Conservation (phyloP, 2,113 vertebrate genomes). For the Caranx melampygus region DNA sequence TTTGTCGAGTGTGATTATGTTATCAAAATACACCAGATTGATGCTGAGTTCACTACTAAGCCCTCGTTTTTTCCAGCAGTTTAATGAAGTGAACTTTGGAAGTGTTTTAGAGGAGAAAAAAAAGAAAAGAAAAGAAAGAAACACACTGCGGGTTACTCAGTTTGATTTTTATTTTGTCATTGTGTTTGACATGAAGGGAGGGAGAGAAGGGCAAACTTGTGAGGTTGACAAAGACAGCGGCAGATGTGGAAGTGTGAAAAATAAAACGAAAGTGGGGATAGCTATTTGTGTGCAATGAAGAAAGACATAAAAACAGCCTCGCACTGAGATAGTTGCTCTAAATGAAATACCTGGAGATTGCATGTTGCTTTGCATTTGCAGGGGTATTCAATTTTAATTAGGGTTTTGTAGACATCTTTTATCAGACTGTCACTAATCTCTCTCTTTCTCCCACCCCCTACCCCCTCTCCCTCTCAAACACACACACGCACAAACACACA, state of each 20-base stretch:
- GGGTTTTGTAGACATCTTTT: constrained; percentile 85
- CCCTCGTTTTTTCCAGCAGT: constrained; percentile 32
- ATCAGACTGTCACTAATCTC: constrained; percentile 84
- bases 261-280: constrained; percentile 67
- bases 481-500: neutral
- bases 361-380: constrained; percentile 79
- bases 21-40: constrained; percentile 45
- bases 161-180: constrained; percentile 73
- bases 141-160: constrained; percentile 61
- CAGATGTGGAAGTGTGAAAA: constrained; percentile 75
- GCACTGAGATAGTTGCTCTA: constrained; percentile 78
- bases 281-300: constrained; percentile 79
- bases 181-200: constrained; percentile 68
- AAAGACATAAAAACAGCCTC: constrained; percentile 74
- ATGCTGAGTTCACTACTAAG: constrained; percentile 47
- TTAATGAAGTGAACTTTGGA: constrained; percentile 71
- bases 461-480: neutral
- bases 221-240: constrained; percentile 64
- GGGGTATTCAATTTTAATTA: constrained; percentile 86
- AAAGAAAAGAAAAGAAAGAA: neutral
- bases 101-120: constrained; percentile 39
- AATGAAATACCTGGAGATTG: constrained; percentile 85
- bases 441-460: constrained; percentile 13
- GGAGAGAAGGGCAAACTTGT: constrained; percentile 58
- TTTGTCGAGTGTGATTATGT: constrained; percentile 32